Percentiles rank a stretch among this genome's conserved stretches.
Evolutionary conservation across 2,113 vertebrate genomes (phyloP).

Genomic region (Trematocara stigmaticum): DNA sequence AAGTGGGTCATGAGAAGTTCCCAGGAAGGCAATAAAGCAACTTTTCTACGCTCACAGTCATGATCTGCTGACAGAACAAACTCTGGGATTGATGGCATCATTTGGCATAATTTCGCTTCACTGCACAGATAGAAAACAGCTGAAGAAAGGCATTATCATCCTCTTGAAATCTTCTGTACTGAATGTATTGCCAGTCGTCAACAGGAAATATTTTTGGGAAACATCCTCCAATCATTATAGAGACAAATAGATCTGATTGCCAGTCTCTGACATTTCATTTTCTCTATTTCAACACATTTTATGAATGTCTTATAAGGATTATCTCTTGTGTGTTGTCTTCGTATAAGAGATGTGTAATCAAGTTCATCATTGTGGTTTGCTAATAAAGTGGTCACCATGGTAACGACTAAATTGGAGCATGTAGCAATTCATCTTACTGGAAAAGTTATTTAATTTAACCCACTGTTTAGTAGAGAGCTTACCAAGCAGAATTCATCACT

Average conservation of each 20-base stretch:
- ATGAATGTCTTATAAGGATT: background rate
- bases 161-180: background rate
- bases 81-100: conserved; percentile 16
- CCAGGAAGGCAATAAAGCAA: conserved; percentile 17
- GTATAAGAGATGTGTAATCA: conserved; percentile 5
- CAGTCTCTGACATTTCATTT: background rate
- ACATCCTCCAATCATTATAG: background rate
- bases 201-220: background rate
- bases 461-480: background rate
- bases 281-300: background rate
- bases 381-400: conserved; percentile 28
- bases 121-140: background rate
- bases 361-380: conserved; percentile 24
- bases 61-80: conserved; percentile 4
- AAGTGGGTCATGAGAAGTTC: conserved; percentile 21
- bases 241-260: conserved; percentile 1
- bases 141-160: background rate
- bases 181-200: background rate
- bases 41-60: background rate
- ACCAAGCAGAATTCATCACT: conserved; percentile 48
- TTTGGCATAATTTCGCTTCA: conserved; percentile 9
- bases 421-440: conserved; percentile 21
- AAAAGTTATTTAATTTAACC: conserved; percentile 38
- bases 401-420: background rate
- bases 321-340: background rate